Evolutionary conservation across 1,140 invertebrate species (phyloP).

Genomic region (Aphis gossypii): DNA sequence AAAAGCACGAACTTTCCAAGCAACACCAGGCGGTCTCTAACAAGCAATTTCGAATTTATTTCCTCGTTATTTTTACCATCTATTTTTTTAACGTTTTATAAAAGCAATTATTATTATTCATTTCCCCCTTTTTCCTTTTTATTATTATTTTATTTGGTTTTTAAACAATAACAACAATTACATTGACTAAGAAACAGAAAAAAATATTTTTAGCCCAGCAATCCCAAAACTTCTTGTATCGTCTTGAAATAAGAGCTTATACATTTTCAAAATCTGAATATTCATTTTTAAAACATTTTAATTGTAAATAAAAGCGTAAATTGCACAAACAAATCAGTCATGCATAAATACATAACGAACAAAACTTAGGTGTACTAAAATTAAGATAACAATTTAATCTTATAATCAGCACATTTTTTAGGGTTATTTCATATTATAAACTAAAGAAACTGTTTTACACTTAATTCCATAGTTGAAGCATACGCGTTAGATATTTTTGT

Average conservation of each 20-base stretch:
- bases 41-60: slow-evolving; percentile 57
- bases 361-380: neutral
- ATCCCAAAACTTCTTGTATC: slow-evolving; percentile 17
- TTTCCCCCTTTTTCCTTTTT: slow-evolving; percentile 36
- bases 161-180: slow-evolving; percentile 53
- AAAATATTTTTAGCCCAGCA: neutral
- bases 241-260: neutral
- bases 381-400: slow-evolving; percentile 2
- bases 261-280: slow-evolving; percentile 15
- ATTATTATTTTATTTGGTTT: slow-evolving; percentile 37
- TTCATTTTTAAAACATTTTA: slow-evolving; percentile 10
- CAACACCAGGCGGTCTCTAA: slow-evolving; percentile 56
- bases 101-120: slow-evolving; percentile 58
- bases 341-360: slow-evolving; percentile 18
- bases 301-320: slow-evolving; percentile 19
- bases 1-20: slow-evolving; percentile 54
- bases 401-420: neutral
- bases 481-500: neutral
- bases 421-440: neutral
- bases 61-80: slow-evolving; percentile 55
- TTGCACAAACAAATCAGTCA: slow-evolving; percentile 30
- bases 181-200: slow-evolving; percentile 20
- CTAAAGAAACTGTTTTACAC: neutral
- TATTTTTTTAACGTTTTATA: slow-evolving; percentile 56
- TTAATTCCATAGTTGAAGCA: neutral